phyloP scores from a whole-genome alignment of 2,888 invertebrate genomes.

The Sphaerophoria taeniata region DNA sequence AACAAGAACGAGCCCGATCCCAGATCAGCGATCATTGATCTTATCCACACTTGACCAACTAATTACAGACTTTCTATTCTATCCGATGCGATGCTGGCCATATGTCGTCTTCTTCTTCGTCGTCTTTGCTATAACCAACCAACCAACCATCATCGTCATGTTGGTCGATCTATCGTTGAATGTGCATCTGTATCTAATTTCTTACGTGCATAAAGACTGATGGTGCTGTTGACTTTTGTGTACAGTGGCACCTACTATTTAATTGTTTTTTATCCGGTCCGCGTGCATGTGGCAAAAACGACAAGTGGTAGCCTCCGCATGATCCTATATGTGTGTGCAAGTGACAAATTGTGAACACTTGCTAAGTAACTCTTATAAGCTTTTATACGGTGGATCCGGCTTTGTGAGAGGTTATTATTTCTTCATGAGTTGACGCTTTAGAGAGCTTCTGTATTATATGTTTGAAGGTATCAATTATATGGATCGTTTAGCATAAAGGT shows the following conservation, averaged over 20 bases:
- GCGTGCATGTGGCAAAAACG: conserved; percentile 1
- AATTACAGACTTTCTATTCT: conserved; percentile 74
- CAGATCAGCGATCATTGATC: conserved; percentile 69
- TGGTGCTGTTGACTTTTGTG: conserved; percentile 64
- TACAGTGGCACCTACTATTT: conserved; percentile 64
- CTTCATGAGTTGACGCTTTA: not conserved
- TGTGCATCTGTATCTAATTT: conserved; percentile 68
- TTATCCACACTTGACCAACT: conserved; percentile 74
- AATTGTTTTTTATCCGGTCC: conserved; percentile 14
- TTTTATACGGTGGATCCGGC: conserved; percentile 44
- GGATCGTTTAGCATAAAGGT: conserved; percentile 32
- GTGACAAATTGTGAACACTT: conserved; percentile 62
- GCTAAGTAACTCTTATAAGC: conserved; percentile 32
- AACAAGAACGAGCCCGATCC: conserved; percentile 39
- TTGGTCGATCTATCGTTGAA: conserved; percentile 4
- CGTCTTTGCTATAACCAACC: not conserved
- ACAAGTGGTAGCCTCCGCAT: not conserved
- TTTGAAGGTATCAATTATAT: conserved; percentile 2
- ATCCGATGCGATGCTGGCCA: conserved; percentile 47
- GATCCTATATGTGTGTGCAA: not conserved
- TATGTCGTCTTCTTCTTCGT: conserved; percentile 1
- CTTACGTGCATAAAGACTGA: conserved; percentile 12
- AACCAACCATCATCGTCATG: not conserved
- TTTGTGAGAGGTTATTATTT: conserved; percentile 6
- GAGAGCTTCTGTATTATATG: conserved; percentile 1